Base-by-base conservation (phyloP, 2,797 vertebrate species). In the Echiichthys vipera region DNA sequence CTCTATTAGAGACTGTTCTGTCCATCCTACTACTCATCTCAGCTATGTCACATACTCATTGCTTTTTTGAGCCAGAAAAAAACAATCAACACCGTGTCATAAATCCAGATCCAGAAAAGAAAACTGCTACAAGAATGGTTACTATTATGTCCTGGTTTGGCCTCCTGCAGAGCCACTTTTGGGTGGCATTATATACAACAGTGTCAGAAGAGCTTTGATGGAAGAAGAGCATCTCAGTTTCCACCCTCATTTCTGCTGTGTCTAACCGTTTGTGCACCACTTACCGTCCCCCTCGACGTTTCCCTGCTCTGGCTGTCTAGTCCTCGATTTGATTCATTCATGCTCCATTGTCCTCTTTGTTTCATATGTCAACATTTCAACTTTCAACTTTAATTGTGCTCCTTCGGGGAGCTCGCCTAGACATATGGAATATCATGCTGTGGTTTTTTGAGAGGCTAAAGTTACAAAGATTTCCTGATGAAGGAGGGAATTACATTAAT, bases 311-410 rank as follows among this genome's bases (percentile, higher is more conserved):
- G 17, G 51, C 81, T 70, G 67, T 57, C 46, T 36, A 29, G 65
- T 66, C 70, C 74, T 80, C 67, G 59, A 18, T 77, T 82, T 85
- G 71, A 87, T 77, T 76, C 66, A 70, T 74, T 76, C 70, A 73
- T 73, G 81, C 77, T 77, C 59, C 40, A 65, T 85, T 83, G 74
- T 82, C 50, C 53, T 80, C 39, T 61, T 55, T 66, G 66, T 80
- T 81, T 88, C 71, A 83, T 40, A 63, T 74, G 79, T 68, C 77
- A 81, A 68, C 65, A 74, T 76, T 84, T 80, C 57, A 81, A 77
- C 78, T 72, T 64, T 77, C 45, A 63, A 29, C 53, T 64, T 77
- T 79, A 86, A 85, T 74, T 77, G 65, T 77, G 54, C 65, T 77
- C 59, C 74, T 79, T 71, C 9, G 6, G 61, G 42, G 56, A 63